Evolutionary conservation across 2,888 invertebrate species (phyloP).

Genomic region (Hypomecis punctinalis): DNA sequence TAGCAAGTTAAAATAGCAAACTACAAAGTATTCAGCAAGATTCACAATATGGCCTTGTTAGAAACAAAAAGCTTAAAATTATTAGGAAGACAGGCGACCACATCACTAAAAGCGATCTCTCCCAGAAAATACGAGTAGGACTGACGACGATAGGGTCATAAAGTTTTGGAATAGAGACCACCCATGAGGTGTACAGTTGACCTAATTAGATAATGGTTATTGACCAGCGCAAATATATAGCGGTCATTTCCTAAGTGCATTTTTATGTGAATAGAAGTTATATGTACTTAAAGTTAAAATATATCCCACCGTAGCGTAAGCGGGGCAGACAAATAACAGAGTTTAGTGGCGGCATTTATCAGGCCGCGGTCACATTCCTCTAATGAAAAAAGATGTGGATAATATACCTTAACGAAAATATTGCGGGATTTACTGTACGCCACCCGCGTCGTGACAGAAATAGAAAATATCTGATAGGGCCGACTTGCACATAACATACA

Average conservation of each 20-base stretch:
- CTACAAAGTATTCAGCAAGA: no score
- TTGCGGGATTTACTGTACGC: slow-evolving; percentile 64
- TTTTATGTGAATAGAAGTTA: neutral
- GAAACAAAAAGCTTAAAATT: no score
- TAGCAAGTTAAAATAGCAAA: no score
- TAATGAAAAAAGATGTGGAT: slow-evolving; percentile 68
- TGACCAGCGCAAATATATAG: neutral
- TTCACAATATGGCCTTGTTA: no score
- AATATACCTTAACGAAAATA: slow-evolving; percentile 66
- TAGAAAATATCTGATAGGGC: slow-evolving; percentile 71
- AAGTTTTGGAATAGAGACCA: no score
- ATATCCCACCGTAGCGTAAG: slow-evolving; percentile 35
- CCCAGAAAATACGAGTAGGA: neutral
- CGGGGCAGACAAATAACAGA: slow-evolving; percentile 48
- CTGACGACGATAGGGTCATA: no score
- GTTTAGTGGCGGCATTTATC: slow-evolving; percentile 57
- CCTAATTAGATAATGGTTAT: no score
- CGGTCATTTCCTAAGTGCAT: neutral
- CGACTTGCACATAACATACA: slow-evolving; percentile 64
- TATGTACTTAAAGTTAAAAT: slow-evolving; percentile 35
- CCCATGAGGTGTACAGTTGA: no score
- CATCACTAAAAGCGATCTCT: neutral
- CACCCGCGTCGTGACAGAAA: slow-evolving; percentile 75
- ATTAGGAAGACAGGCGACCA: no score
- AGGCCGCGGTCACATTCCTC: slow-evolving; percentile 56